Evolutionary conservation across 2,888 invertebrate species (phyloP).

Genomic region (Mimas tiliae): DNA sequence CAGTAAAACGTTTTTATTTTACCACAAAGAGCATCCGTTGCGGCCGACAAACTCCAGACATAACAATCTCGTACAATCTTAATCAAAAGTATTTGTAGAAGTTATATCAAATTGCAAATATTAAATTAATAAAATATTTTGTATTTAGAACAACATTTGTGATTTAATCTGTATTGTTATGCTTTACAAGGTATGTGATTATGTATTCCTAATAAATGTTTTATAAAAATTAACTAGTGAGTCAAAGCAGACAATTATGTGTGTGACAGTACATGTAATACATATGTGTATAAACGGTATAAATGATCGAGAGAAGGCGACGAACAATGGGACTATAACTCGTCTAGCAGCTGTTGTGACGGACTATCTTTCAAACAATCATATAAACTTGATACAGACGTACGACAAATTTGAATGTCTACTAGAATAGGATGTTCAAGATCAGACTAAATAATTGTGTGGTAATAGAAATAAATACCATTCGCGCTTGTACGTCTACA

Average conservation of each 20-base stretch:
- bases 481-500: no score
- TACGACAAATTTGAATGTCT: slow-evolving; percentile 17
- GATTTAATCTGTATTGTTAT: no score
- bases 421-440: slow-evolving; percentile 17
- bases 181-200: no score
- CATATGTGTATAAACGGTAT: slow-evolving; percentile 21
- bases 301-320: slow-evolving; percentile 44
- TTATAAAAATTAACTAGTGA: not conserved
- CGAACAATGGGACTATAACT: slow-evolving; percentile 51
- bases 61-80: slow-evolving; percentile 42
- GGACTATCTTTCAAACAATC: slow-evolving; percentile 41
- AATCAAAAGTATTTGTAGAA: slow-evolving; percentile 1
- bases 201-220: no score
- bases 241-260: not conserved
- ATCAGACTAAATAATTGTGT: not conserved
- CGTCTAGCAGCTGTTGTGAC: slow-evolving; percentile 33
- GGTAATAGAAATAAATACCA: not conserved
- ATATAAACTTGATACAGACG: slow-evolving; percentile 20
- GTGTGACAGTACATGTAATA: slow-evolving; percentile 28
- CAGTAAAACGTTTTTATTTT: slow-evolving; percentile 40
- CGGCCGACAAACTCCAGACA: slow-evolving; percentile 56
- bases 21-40: slow-evolving; percentile 53
- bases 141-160: no score
- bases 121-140: no score
- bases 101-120: not conserved